Percentiles rank a stretch among this genome's conserved stretches.
Evolutionary conservation across 1,140 invertebrate species (phyloP).

Genomic region (Listronotus oregonensis): DNA sequence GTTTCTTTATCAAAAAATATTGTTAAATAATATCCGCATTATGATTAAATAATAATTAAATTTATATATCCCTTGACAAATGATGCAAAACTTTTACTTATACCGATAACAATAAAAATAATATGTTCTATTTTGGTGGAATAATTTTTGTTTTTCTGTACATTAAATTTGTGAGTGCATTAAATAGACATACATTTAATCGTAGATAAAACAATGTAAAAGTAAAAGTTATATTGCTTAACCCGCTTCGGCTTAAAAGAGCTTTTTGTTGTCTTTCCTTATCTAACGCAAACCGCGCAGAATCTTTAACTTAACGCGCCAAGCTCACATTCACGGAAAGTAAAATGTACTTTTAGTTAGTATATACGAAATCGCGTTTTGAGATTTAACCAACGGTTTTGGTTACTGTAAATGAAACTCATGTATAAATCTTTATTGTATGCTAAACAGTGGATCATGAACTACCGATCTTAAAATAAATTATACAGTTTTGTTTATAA

Average conservation of each 20-base stretch:
- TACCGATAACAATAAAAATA: too few species aligned
- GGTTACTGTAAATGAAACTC: not conserved
- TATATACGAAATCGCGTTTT: constrained; percentile 10
- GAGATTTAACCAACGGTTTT: not conserved
- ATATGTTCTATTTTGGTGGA: too few species aligned
- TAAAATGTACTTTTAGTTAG: constrained; percentile 15
- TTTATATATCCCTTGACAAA: too few species aligned
- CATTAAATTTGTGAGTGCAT: too few species aligned
- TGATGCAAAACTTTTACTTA: too few species aligned
- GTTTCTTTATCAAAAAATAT: too few species aligned
- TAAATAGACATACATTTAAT: too few species aligned
- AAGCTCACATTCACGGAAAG: constrained; percentile 11
- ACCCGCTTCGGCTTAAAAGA: not conserved
- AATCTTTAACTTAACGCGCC: not conserved
- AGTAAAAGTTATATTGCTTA: not conserved
- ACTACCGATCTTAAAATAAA: too few species aligned
- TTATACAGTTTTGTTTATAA: too few species aligned
- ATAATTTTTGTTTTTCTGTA: too few species aligned
- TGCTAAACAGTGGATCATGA: not conserved
- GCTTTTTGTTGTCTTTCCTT: not conserved
- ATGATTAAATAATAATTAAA: too few species aligned
- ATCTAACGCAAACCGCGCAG: not conserved
- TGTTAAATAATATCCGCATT: too few species aligned
- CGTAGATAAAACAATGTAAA: not conserved
- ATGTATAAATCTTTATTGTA: not conserved